Evolutionary conservation across 2,888 invertebrate genomes (phyloP).

Genomic region (Andrena praecox): DNA sequence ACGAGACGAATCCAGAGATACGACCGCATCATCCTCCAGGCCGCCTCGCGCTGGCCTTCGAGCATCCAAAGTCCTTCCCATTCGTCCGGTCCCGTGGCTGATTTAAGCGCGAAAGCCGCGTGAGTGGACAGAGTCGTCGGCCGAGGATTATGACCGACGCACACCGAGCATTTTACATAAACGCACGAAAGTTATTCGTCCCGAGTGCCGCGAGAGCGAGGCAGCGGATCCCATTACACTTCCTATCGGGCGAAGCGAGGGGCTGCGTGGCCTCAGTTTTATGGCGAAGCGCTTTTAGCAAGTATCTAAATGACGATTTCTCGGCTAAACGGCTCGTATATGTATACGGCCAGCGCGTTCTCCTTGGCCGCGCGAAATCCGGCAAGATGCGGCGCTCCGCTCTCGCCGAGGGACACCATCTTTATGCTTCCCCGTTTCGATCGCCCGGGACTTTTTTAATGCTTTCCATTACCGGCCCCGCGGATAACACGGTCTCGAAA

Average conservation of each 20-base stretch:
- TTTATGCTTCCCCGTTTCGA: constrained; percentile 55
- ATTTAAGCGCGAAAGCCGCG: constrained; percentile 33
- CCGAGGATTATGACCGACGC: constrained; percentile 55
- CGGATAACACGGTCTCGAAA: constrained; percentile 69
- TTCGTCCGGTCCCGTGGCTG: constrained; percentile 7
- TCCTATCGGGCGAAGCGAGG: constrained; percentile 72
- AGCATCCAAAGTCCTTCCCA: background rate
- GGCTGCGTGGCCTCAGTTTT: constrained; percentile 76
- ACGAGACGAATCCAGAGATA: constrained; percentile 17
- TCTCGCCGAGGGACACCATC: constrained; percentile 29
- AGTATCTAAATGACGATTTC: constrained; percentile 82
- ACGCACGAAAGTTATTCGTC: constrained; percentile 61
- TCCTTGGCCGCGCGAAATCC: constrained; percentile 12
- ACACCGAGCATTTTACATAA: constrained; percentile 61
- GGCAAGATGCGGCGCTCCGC: background rate
- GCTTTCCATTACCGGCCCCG: constrained; percentile 65
- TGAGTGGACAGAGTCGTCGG: constrained; percentile 35
- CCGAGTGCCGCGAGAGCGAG: constrained; percentile 33
- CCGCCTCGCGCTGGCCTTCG: background rate
- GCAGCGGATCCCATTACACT: constrained; percentile 74
- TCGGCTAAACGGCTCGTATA: constrained; percentile 70
- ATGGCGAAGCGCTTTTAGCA: constrained; percentile 83
- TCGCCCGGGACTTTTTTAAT: constrained; percentile 68
- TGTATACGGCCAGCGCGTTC: constrained; percentile 29
- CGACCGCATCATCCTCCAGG: background rate